Percentiles rank a stretch among this genome's conserved stretches.
These are phyloP conservation scores for Papilio polytes DNA, from an alignment of 1,140 invertebrate genomes.

Conservation along the genomic window DNA sequence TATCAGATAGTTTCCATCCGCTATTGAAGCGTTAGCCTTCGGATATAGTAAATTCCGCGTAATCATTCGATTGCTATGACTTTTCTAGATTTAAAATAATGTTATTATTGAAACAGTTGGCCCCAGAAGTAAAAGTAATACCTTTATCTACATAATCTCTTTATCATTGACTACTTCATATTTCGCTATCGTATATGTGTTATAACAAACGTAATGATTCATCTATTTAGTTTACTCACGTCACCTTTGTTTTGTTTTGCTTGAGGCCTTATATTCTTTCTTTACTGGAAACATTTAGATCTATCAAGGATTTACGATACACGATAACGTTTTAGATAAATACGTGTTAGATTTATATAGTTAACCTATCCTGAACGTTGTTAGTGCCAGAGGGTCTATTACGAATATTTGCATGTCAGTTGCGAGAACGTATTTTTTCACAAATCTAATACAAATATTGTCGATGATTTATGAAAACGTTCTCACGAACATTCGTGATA, in stretches of 20 bases:
- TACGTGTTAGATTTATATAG: background rate
- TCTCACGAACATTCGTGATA: no score
- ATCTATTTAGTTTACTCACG: slow-evolving; percentile 11
- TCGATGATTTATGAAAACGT: no score
- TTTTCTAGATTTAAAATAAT: background rate
- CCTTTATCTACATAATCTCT: background rate
- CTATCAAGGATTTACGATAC: slow-evolving; percentile 2
- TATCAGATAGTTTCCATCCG: slow-evolving; percentile 11
- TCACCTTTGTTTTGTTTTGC: slow-evolving; percentile 9
- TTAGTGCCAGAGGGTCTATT: background rate
- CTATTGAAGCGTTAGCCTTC: background rate
- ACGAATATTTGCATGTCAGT: no score
- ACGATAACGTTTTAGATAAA: background rate
- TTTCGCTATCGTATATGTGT: background rate
- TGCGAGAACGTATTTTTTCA: no score
- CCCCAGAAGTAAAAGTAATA: background rate
- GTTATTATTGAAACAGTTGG: background rate
- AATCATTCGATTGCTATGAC: background rate
- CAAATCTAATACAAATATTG: no score
- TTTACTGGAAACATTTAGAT: slow-evolving; percentile 15
- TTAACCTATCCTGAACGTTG: background rate
- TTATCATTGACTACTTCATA: background rate
- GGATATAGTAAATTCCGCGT: background rate
- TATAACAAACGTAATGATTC: slow-evolving; percentile 11
- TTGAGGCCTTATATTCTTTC: slow-evolving; percentile 5